Conservation (phyloP, 2,888 invertebrate species). For the Dasypogon diadema region DNA sequence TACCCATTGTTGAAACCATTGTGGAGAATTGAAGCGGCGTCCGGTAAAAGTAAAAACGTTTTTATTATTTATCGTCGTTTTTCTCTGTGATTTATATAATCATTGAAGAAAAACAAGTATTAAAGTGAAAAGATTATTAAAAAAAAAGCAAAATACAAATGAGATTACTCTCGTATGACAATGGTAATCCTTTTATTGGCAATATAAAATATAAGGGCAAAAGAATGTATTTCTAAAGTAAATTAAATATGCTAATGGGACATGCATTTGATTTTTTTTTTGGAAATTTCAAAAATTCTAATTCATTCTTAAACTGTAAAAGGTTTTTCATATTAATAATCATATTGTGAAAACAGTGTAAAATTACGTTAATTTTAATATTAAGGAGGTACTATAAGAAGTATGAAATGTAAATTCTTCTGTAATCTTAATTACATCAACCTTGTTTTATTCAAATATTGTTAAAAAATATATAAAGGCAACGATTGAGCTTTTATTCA, state of each 20-base stretch:
- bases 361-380: too few species aligned
- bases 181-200: conserved; percentile 64
- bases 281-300: too few species aligned
- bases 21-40: conserved; percentile 40
- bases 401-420: too few species aligned
- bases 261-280: conserved; percentile 15
- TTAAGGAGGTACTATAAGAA: too few species aligned
- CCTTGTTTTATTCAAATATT: too few species aligned
- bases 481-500: too few species aligned
- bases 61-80: conserved; percentile 43
- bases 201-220: conserved; percentile 2
- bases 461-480: too few species aligned
- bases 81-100: not conserved
- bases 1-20: conserved; percentile 47
- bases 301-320: too few species aligned
- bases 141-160: conserved; percentile 29
- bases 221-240: conserved; percentile 24
- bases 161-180: conserved; percentile 63
- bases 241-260: conserved; percentile 17
- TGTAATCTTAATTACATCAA: too few species aligned
- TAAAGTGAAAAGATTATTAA: not conserved
- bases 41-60: conserved; percentile 50
- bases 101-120: not conserved
- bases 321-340: too few species aligned
- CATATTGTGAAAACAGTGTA: too few species aligned